Evolutionary conservation across 2,113 vertebrate genomes (phyloP).

Genomic region (Strix aluco): DNA sequence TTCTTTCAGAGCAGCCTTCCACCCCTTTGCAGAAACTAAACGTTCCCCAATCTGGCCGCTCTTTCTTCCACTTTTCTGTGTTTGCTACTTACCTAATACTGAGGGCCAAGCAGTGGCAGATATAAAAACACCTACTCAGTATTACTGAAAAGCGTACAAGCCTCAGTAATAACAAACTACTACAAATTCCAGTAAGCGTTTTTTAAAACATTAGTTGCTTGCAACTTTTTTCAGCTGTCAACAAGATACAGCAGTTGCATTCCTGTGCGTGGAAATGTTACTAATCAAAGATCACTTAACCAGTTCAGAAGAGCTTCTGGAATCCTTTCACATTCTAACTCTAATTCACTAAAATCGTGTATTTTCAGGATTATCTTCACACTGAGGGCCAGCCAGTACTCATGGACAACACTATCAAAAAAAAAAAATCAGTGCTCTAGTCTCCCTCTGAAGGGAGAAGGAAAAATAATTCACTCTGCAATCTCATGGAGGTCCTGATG

Average conservation of each 20-base stretch:
- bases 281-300: background rate
- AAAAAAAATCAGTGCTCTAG: background rate
- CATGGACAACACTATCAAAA: rapidly evolving
- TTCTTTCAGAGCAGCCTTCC: background rate
- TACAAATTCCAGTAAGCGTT: background rate
- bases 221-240: background rate
- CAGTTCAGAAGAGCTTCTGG: background rate
- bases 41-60: background rate
- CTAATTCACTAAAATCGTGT: background rate
- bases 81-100: background rate
- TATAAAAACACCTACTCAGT: background rate
- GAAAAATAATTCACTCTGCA: background rate
- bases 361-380: background rate
- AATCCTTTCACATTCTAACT: background rate
- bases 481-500: background rate
- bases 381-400: background rate
- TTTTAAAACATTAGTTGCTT: background rate
- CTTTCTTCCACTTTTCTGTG: background rate
- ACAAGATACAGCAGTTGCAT: background rate
- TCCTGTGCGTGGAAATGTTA: background rate
- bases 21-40: background rate
- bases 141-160: background rate
- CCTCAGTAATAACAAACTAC: background rate
- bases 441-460: background rate
- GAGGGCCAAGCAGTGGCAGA: background rate